phyloP scores from a whole-genome alignment of 2,888 invertebrate species.

The Sinotaia quadrata region DNA sequence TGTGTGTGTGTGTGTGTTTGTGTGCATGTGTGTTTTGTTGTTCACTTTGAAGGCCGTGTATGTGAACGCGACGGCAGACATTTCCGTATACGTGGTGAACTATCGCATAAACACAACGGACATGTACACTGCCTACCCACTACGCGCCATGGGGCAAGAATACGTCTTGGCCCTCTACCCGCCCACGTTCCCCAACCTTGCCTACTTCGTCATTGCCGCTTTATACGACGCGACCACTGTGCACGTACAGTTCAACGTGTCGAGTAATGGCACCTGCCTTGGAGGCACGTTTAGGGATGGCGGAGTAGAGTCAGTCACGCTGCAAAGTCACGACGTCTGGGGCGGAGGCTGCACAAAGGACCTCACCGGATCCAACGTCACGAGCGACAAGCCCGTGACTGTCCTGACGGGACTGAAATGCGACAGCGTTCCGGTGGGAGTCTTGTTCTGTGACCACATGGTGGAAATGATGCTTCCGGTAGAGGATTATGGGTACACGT shows the following conservation, averaged over 20 bases:
- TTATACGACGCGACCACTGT: constrained; percentile 1
- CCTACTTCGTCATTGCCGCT: constrained; percentile 11
- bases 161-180: constrained; percentile 3
- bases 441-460: constrained; percentile 5
- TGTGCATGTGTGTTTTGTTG: background rate
- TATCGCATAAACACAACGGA: background rate
- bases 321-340: constrained; percentile 3
- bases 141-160: background rate
- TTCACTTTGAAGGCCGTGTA: constrained; percentile 1
- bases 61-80: background rate
- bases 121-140: constrained; percentile 4
- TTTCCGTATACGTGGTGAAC: constrained; percentile 9
- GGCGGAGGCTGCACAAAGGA: background rate
- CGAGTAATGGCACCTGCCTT: background rate
- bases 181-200: background rate
- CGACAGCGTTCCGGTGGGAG: background rate
- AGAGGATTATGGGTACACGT: background rate
- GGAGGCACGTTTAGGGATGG: background rate
- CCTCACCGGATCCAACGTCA: constrained; percentile 5
- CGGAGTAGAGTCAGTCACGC: background rate
- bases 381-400: constrained; percentile 5
- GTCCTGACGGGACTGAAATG: constrained; percentile 4
- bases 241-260: background rate
- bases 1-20: constrained; percentile 2
- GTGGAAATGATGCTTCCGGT: constrained; percentile 12